Evolutionary conservation across 2,797 vertebrate species (phyloP).

Genomic region (Gallinago stenura): DNA sequence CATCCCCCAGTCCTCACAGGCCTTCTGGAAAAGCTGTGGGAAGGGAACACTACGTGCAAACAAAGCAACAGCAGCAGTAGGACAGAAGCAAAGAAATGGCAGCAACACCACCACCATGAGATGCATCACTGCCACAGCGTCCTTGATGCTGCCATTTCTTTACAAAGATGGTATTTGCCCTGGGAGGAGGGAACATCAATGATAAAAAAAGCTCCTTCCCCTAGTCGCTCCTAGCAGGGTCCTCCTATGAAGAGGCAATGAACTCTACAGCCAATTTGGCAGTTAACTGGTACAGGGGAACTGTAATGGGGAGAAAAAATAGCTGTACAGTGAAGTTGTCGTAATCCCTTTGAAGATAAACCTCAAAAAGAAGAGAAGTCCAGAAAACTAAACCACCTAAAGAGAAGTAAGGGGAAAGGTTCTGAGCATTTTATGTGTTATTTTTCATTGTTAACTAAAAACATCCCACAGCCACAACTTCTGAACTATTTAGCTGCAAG

Average conservation of each 20-base stretch:
- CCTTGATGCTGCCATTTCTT: background rate
- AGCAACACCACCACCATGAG: background rate
- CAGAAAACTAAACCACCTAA: slow-evolving; percentile 1
- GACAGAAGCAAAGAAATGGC: background rate
- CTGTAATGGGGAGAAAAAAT: background rate
- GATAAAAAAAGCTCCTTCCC: background rate
- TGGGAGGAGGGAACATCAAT: background rate
- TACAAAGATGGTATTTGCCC: background rate
- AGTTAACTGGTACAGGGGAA: background rate
- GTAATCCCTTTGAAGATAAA: background rate
- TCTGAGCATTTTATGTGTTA: background rate
- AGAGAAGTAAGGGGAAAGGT: background rate
- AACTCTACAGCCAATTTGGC: background rate
- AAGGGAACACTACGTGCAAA: rapidly evolving
- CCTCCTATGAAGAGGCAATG: background rate
- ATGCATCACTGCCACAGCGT: background rate
- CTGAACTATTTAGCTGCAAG: background rate
- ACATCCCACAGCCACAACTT: background rate
- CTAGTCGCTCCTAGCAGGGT: background rate
- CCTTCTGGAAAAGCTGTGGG: background rate
- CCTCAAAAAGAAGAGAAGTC: background rate
- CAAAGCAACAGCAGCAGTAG: background rate
- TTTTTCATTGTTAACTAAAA: background rate
- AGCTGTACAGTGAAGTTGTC: background rate
- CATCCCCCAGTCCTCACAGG: rapidly evolving